Evolutionary conservation across 2,113 vertebrate species (phyloP).

Genomic region (Oncorhynchus gorbuscha): DNA sequence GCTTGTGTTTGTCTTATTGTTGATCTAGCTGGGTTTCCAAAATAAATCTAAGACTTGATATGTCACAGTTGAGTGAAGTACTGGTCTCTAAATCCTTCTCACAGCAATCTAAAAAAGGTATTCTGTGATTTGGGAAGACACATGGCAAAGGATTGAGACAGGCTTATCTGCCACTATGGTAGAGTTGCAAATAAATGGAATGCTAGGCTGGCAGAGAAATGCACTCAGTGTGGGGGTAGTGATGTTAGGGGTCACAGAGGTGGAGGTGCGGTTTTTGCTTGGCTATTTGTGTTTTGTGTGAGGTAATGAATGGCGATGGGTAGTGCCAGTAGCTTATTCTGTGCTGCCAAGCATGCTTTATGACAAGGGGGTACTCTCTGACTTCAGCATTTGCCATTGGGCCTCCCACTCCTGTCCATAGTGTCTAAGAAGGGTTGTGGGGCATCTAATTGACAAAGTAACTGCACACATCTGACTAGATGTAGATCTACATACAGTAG

Average conservation of each 20-base stretch:
- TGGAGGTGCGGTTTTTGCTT: background rate
- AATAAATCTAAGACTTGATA: too few species aligned
- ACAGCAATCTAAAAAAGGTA: too few species aligned
- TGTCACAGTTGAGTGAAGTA: too few species aligned
- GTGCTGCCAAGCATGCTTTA: constrained; percentile 77
- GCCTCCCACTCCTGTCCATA: constrained; percentile 66
- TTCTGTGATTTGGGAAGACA: background rate
- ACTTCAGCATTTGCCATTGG: constrained; percentile 72
- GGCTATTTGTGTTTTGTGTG: constrained; percentile 61
- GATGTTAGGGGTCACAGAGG: background rate
- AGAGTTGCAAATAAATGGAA: background rate
- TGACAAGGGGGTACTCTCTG: constrained; percentile 66
- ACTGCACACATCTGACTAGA: constrained; percentile 60
- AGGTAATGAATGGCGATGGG: constrained; percentile 75
- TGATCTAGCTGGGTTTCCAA: too few species aligned
- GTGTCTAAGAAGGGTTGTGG: constrained; percentile 59
- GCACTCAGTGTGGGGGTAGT: background rate
- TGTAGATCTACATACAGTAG: background rate
- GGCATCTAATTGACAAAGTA: constrained; percentile 65
- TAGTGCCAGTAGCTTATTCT: constrained; percentile 76
- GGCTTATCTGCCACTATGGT: background rate
- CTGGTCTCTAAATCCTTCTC: too few species aligned
- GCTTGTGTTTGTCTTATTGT: too few species aligned
- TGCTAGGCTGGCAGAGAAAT: background rate
- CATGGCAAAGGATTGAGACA: background rate